phyloP scores from a whole-genome alignment of 2,888 invertebrate species.

The Stenoptilia bipunctidactyla region DNA sequence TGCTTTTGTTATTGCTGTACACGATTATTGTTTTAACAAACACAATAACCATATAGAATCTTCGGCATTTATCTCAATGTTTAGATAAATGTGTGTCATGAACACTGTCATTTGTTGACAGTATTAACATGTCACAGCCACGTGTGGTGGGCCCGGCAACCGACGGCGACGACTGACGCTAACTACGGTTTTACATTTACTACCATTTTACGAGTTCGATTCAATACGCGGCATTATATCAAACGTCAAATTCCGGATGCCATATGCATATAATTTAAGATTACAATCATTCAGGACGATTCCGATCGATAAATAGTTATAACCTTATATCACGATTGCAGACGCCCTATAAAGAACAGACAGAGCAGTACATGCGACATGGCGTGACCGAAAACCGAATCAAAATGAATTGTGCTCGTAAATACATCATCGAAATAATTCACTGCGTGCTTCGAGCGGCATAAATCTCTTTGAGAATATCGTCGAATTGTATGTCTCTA shows the following conservation, averaged over 20 bases:
- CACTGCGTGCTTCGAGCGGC: conserved; percentile 39
- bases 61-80: too few relatives aligned
- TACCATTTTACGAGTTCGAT: conserved; percentile 17
- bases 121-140: background rate
- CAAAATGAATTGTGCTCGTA: conserved; percentile 54
- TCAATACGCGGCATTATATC: conserved; percentile 14
- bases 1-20: too few relatives aligned
- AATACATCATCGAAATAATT: conserved; percentile 61
- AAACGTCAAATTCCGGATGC: conserved; percentile 23
- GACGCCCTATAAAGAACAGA: conserved; percentile 57
- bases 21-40: too few relatives aligned
- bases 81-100: too few relatives aligned
- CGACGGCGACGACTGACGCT: background rate
- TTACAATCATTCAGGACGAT: conserved; percentile 32
- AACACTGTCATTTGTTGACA: too few relatives aligned
- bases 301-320: conserved; percentile 31
- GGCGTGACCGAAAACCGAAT: conserved; percentile 65
- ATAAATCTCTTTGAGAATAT: conserved; percentile 1
- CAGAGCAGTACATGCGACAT: conserved; percentile 62
- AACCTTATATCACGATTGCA: conserved; percentile 39
- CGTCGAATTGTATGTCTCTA: too few relatives aligned
- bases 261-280: conserved; percentile 26
- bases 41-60: too few relatives aligned
- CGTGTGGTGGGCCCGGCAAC: background rate
- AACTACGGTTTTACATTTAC: background rate